Base-by-base conservation (phyloP, 2,113 vertebrate species). In the Galeopterus variegatus region DNA sequence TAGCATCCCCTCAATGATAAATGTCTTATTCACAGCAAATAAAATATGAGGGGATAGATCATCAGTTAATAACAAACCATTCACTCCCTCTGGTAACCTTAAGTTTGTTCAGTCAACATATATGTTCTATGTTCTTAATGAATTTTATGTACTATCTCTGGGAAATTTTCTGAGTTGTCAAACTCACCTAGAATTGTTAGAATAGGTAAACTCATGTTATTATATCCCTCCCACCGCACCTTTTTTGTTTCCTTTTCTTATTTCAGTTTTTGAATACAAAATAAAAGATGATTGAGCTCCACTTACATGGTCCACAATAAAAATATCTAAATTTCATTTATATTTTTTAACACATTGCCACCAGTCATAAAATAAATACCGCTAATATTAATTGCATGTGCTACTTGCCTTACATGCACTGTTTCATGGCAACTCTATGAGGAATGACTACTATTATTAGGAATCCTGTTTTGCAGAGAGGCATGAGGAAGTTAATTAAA, bases 281-380 rank as follows among this genome's bases (percentile, higher is more conserved):
- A 7, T 58, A 76, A 95, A 81, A 48, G 58, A 93, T 89, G 45
- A 94, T 36, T 90, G 31, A 18, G 19, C 56, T 97, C 17, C 56
- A 77, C 67, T 94, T 85, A 73, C 14, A 73, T 62, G 36, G 15
- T 54, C 92, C 45, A 58, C 12, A 76, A 26, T 18, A 64, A 48
- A 65, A 60, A 72, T 23, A 36, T 48, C 73, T 83, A 83, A 82
- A 65, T 89, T 84, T n/a, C 15, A 60, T 75, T 76, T 92, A 15
- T 36, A 54, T 45, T 58, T 86, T 76, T 90, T 58, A 93, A 91
- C 18, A 41, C 7, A 86, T 81, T 50, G 82, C 14, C 17, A 86
- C 24, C 13, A 69, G 31, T 92, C 56, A 77, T 82, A 69, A 95
- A 92, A 92, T 31, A 72, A 31, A 15, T 41, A 41, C 41, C 72